phyloP scores from a whole-genome alignment of 2,797 vertebrate species.

The Hippoglossus hippoglossus region DNA sequence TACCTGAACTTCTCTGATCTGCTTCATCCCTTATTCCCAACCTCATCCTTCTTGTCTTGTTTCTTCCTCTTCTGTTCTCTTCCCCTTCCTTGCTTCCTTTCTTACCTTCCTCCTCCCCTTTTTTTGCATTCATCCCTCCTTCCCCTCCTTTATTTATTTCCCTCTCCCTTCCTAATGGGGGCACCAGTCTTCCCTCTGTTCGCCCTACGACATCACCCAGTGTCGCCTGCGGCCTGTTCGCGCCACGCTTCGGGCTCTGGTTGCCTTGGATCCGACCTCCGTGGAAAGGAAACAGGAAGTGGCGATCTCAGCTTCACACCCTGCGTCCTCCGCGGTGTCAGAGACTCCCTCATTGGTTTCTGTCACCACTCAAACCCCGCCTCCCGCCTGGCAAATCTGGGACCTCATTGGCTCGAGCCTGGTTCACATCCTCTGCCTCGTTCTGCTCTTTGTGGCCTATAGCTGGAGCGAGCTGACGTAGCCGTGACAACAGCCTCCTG shows the following conservation, averaged over 20 bases:
- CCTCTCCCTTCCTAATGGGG: slow-evolving; percentile 56
- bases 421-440: slow-evolving; percentile 92
- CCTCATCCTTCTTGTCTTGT: neutral
- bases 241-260: slow-evolving; percentile 89
- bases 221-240: slow-evolving; percentile 90
- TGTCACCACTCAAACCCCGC: slow-evolving; percentile 86
- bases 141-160: slow-evolving; percentile 8
- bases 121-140: neutral
- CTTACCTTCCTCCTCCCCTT: neutral
- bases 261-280: slow-evolving; percentile 84
- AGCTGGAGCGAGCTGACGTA: slow-evolving; percentile 92
- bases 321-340: slow-evolving; percentile 33
- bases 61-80: neutral
- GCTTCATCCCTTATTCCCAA: neutral
- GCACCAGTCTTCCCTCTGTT: slow-evolving; percentile 93
- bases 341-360: slow-evolving; percentile 63
- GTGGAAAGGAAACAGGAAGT: slow-evolving; percentile 53
- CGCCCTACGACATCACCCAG: slow-evolving; percentile 95
- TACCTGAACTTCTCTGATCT: neutral
- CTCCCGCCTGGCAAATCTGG: slow-evolving; percentile 91
- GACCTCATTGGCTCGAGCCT: slow-evolving; percentile 94
- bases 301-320: slow-evolving; percentile 40
- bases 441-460: slow-evolving; percentile 92
- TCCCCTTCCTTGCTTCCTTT: neutral
- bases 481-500: slow-evolving; percentile 55